Conservation (phyloP, 2,888 invertebrate species). For the Aricia artaxerxes region DNA sequence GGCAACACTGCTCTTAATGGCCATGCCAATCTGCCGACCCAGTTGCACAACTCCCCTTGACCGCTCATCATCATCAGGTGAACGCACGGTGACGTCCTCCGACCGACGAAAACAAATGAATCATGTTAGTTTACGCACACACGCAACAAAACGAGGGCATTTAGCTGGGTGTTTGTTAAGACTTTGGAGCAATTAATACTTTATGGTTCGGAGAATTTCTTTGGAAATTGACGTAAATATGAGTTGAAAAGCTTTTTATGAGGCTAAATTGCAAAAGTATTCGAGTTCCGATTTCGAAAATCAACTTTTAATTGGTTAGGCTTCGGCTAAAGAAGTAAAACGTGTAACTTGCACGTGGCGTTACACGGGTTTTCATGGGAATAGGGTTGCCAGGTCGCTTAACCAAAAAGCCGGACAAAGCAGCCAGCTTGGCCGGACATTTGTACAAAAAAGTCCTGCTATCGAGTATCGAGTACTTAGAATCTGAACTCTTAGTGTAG, state of each 20-base stretch:
- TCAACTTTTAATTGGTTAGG: too few relatives aligned
- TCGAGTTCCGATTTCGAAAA: too few relatives aligned
- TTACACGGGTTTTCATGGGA: too few relatives aligned
- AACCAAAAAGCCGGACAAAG: too few relatives aligned
- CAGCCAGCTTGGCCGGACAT: too few relatives aligned
- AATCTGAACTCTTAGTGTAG: too few relatives aligned
- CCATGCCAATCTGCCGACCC: slow-evolving; percentile 1
- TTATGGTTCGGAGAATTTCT: background rate
- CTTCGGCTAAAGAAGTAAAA: too few relatives aligned
- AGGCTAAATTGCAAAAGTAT: background rate
- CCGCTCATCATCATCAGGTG: slow-evolving; percentile 16
- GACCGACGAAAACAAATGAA: slow-evolving; percentile 12
- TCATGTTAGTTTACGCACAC: background rate
- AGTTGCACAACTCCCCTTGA: slow-evolving; percentile 18
- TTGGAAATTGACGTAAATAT: background rate
- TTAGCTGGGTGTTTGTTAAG: background rate
- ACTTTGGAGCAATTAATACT: background rate
- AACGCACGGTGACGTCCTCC: background rate
- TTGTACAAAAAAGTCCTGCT: too few relatives aligned
- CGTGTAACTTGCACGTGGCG: too few relatives aligned
- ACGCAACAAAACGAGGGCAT: background rate
- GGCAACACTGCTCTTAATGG: background rate
- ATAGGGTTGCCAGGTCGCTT: too few relatives aligned
- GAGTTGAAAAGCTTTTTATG: background rate
- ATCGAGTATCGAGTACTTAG: too few relatives aligned